Percentiles rank a stretch among this genome's conserved stretches.
Evolutionary conservation across 2,113 vertebrate genomes (phyloP).

Genomic region (Amia ocellicauda): DNA sequence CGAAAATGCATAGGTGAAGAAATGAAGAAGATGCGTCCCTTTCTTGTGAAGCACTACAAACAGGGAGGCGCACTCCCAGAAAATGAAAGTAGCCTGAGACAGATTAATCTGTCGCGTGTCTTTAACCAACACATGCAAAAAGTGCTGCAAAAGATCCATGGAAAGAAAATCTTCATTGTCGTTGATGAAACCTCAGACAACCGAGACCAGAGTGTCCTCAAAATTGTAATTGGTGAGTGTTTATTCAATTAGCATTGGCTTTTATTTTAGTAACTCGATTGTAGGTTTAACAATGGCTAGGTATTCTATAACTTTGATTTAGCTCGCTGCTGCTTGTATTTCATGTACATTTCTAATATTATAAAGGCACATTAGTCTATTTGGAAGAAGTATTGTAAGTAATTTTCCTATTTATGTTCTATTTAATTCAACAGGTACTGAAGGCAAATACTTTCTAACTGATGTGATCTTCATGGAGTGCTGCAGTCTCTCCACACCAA

Average conservation of each 20-base stretch:
- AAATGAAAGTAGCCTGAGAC: not conserved
- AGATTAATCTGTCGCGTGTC: not conserved
- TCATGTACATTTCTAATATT: conserved; percentile 5
- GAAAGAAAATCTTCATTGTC: not conserved
- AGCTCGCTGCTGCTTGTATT: not conserved
- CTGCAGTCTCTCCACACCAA: conserved; percentile 12
- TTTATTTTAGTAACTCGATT: conserved; percentile 1
- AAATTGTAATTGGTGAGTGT: conserved; percentile 1
- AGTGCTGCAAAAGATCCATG: not conserved
- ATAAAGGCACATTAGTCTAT: not conserved
- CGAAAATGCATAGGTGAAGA: too few species aligned
- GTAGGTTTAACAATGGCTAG: not conserved
- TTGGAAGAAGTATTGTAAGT: not conserved
- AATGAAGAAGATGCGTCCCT: not conserved
- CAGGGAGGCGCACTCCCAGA: conserved; percentile 3
- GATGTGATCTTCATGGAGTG: conserved; percentile 12
- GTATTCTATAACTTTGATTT: not conserved
- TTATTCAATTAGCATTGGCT: not conserved
- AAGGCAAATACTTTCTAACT: conserved; percentile 4
- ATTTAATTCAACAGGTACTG: conserved; percentile 1
- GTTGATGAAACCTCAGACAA: not conserved
- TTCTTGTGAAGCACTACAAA: conserved; percentile 3
- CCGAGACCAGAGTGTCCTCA: not conserved
- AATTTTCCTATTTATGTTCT: not conserved
- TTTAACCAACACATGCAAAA: not conserved